Evolutionary conservation across 2,797 vertebrate genomes (phyloP), one percentile per base, ranked within the genome.

Genomic region (Cyclopterus lumpus): DNA sequence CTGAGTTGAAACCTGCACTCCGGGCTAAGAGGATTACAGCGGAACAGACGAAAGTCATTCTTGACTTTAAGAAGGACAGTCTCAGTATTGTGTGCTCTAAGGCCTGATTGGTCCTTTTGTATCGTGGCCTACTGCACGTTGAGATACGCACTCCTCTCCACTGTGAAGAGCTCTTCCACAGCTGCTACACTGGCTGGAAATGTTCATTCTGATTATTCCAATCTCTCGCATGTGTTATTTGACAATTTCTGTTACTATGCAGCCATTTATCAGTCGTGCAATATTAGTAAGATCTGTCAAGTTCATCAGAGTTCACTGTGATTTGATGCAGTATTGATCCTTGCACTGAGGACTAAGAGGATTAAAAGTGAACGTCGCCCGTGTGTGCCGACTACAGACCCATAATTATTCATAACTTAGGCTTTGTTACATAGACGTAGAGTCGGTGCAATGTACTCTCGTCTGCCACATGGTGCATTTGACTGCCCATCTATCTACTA

Each of bases 11-110:
- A 86, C 85, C 87, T 88, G 83, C 83, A 62, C 86, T 90, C 59
- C 1, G 42, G 67, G 78, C 83, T 91, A 86, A 88, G 87, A 81
- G 84, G 88, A 91, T 92, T 91, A 91, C 63, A 68, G 68, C 75
- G 59, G 67, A 85, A 81, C 76, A 77, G 69, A 82, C 73, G 11
- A 88, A 85, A 89, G 86, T 84, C 80, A 67, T 85, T 83, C 78
- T 83, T 62, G 68, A 85, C 82, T 88, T 83, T 83, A 83, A 88
- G 88, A 86, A 87, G 83, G 85, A 89, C 85, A 71, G 62, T 74
- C 58, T 85, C 66, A 71, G 77, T 59, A 75, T 84, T 84, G 68
- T 85, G 77, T 59, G 73, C 71, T 79, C 69, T n/a, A 55, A 75
- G 68, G 68, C 77, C 77, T 75, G 80, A 83, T 69, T 70, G 76